Conservation (phyloP, 2,888 invertebrate species). For the Tenthredo livida region DNA sequence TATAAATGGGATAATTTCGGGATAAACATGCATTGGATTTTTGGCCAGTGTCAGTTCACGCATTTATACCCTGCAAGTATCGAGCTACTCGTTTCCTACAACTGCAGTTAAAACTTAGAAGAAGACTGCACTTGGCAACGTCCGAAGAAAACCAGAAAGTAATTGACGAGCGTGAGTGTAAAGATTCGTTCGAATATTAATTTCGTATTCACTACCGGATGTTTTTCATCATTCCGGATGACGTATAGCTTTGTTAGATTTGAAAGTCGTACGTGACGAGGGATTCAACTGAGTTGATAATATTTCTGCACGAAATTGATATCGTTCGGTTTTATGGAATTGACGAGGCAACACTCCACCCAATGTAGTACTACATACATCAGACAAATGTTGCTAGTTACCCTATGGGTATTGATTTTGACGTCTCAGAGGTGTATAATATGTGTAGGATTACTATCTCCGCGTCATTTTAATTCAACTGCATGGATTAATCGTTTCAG, state of each 20-base stretch:
- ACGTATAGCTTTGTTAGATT: background rate
- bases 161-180: background rate
- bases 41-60: background rate
- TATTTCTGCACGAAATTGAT: slow-evolving; percentile 2
- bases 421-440: background rate
- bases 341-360: background rate
- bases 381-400: slow-evolving; percentile 20
- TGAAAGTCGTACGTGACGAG: background rate
- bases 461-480: background rate
- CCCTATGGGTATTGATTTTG: slow-evolving; percentile 42
- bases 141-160: background rate
- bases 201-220: background rate
- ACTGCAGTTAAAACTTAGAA: background rate
- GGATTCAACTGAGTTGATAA: background rate
- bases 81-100: background rate
- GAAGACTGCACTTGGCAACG: background rate
- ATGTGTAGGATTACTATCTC: background rate
- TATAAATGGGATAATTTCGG: background rate
- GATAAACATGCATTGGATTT: background rate
- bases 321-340: background rate
- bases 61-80: background rate
- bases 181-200: background rate
- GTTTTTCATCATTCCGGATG: background rate
- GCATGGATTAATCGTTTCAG: background rate
- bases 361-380: background rate